Evolutionary conservation across 2,797 vertebrate species (phyloP).

Genomic region (Thripadectes ignobilis): DNA sequence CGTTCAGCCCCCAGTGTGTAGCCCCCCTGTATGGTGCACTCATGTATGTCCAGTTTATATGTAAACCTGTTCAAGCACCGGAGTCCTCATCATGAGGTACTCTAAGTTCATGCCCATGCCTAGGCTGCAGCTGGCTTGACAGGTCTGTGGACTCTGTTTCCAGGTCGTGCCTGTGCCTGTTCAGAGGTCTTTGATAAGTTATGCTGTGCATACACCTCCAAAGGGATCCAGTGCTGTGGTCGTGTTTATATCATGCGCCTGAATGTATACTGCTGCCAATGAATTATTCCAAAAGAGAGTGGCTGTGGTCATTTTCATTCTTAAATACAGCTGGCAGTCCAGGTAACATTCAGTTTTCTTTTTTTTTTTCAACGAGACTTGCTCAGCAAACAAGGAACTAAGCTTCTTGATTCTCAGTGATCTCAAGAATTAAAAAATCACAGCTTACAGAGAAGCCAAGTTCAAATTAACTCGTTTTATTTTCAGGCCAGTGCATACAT

Average conservation of each 20-base stretch:
- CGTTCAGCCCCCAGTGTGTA: neutral
- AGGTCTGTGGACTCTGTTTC: neutral
- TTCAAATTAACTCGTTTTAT: neutral
- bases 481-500: neutral
- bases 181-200: neutral
- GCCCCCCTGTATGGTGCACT: neutral
- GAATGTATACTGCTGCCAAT: neutral
- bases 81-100: neutral
- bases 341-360: neutral
- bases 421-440: neutral
- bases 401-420: neutral
- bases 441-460: neutral
- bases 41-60: neutral
- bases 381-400: neutral
- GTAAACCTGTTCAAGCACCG: neutral
- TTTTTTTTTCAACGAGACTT: neutral
- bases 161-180: neutral
- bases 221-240: neutral
- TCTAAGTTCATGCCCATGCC: neutral
- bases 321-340: neutral
- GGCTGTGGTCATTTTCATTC: neutral
- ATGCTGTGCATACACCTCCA: neutral
- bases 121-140: neutral
- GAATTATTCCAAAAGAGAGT: neutral
- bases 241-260: neutral